A percentile compares a stretch with the other conserved stretches of the same genome.
phyloP scores from a whole-genome alignment of 2,888 invertebrate species.

The Acanthosepion pharaonis region DNA sequence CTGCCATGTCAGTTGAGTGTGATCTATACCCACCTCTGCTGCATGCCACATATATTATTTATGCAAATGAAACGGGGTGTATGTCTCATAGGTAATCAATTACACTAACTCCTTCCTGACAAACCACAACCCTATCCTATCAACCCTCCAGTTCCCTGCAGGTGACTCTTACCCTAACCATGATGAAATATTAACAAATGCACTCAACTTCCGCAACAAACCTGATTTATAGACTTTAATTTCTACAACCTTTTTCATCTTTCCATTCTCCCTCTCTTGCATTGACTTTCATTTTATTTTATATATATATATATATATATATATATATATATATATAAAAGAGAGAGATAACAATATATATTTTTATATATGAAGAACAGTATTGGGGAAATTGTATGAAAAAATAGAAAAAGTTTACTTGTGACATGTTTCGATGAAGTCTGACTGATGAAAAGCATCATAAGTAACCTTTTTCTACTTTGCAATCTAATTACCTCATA shows the following conservation, averaged over 20 bases:
- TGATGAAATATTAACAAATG: background rate
- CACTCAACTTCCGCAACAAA: background rate
- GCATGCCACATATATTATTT: constrained; percentile 21
- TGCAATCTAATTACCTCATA: too few relatives aligned
- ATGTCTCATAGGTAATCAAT: constrained; percentile 33
- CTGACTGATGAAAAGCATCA: too few relatives aligned
- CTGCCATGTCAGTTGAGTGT: background rate
- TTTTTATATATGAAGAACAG: too few relatives aligned
- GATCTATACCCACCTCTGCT: background rate
- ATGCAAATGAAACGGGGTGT: background rate
- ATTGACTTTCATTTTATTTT: background rate
- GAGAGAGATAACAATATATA: too few relatives aligned
- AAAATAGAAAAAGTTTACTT: too few relatives aligned
- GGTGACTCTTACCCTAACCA: constrained; percentile 12
- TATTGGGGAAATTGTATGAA: too few relatives aligned
- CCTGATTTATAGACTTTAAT: background rate
- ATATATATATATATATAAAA: too few relatives aligned
- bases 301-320: too few relatives aligned
- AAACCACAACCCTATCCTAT: background rate
- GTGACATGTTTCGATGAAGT: too few relatives aligned
- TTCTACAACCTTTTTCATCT: background rate
- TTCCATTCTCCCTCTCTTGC: background rate
- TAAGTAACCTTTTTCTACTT: too few relatives aligned
- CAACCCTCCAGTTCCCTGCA: background rate
- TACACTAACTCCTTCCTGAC: background rate